Evolutionary conservation across 2,888 invertebrate genomes (phyloP), one percentile per base, ranked within the genome.

Genomic region (Dromius quadrimaculatus): DNA sequence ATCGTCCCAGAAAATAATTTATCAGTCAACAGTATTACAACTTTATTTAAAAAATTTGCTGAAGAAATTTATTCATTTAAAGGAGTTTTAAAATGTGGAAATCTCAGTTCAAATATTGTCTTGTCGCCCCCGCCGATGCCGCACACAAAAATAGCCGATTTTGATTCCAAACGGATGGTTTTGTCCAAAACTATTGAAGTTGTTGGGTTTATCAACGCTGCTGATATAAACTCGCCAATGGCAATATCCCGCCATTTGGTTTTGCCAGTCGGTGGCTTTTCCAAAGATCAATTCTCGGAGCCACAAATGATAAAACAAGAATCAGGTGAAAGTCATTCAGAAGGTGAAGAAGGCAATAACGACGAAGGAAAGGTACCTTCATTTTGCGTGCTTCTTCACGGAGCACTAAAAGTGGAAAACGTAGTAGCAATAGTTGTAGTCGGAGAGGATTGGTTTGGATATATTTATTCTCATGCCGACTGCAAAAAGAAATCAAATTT

Each of bases 401-500:
- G 96, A 1, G 95, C 95, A 38, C 84, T 97, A 2, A 96, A 96
- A 85, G 89, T 94, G 41, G 97, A 97, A 84, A 92, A 92, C 75
- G 93, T 96, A 92, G 92, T 95, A 0, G 97, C 96, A 0, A 81
- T 98, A 28, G 95, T 96, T 45, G 86, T 90, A 66, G 84, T 97
- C 0, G 92, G 91, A 71, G 86, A 90, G 0, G 92, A 95, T 75
- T 97, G 97, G 97, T 96, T 89, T 85, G 97, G 97, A n/a, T 92
- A 96, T 73, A 85, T 98, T 71, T 92, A 95, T 77, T 95, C 97
- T 0, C 96, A 94, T 91, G 94, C 95, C 9, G 97, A 97, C 81
- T 92, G 89, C 45, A 94, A 94, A 78, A 94, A 94, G 81, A 94
- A 94, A 80, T 96, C 97, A 0, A 97, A 97, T 81, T 84, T 98